Evolutionary conservation across 2,113 vertebrate genomes (phyloP).

Genomic region (Nestor notabilis): DNA sequence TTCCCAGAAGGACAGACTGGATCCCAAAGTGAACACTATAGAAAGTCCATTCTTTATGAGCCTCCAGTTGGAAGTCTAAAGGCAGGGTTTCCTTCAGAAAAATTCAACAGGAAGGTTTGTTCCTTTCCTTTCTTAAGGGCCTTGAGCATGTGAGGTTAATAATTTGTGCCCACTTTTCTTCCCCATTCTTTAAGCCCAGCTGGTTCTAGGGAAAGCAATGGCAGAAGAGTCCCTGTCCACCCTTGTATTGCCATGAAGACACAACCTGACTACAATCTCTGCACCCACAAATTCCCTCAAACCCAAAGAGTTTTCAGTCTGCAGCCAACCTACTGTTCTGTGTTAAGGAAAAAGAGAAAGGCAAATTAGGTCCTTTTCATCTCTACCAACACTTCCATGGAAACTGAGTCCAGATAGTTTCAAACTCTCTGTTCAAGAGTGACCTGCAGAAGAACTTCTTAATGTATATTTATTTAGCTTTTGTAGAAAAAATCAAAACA

Average conservation of each 20-base stretch:
- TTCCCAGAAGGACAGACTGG: background rate
- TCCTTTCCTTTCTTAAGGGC: background rate
- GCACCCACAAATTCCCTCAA: background rate
- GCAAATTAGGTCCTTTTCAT: background rate
- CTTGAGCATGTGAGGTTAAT: background rate
- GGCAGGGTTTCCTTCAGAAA: background rate
- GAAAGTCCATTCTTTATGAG: background rate
- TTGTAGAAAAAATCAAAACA: background rate
- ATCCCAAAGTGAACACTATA: background rate
- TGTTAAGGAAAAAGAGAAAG: background rate
- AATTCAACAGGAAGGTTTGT: background rate
- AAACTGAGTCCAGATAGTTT: background rate
- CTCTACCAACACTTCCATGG: background rate
- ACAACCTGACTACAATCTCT: background rate
- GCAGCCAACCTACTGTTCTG: background rate
- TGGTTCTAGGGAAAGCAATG: background rate
- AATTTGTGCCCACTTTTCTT: background rate
- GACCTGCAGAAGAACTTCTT: background rate
- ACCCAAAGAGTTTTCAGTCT: background rate
- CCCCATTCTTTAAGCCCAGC: background rate
- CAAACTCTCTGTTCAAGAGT: background rate
- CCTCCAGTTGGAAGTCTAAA: background rate
- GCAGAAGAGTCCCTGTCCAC: background rate
- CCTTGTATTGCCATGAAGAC: background rate
- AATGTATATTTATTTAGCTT: background rate